Conservation (phyloP, 2,797 vertebrate species). For the Sebastes elongatus region DNA sequence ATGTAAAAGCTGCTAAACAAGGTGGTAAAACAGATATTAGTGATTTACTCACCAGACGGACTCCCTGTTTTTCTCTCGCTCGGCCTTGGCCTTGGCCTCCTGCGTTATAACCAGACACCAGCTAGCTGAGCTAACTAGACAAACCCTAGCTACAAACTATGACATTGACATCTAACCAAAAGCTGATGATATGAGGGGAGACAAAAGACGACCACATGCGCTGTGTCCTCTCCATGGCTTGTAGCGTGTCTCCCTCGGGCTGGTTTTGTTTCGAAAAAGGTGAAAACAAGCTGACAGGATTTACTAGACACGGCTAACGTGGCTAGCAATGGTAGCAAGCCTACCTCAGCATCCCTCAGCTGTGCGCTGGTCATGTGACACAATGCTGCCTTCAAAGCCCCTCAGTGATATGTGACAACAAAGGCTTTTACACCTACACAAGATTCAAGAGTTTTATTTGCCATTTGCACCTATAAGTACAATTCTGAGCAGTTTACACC, state of each 20-base stretch:
- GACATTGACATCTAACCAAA: constrained; percentile 64
- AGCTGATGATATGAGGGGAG: background rate
- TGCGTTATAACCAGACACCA: constrained; percentile 46
- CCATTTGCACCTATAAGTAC: too few relatives aligned
- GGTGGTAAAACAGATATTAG: constrained; percentile 4
- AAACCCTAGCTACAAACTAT: constrained; percentile 63
- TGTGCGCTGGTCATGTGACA: constrained; percentile 74
- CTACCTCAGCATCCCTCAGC: constrained; percentile 71
- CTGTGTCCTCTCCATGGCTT: constrained; percentile 57
- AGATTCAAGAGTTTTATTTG: too few relatives aligned
- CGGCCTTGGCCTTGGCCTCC: constrained; percentile 66
- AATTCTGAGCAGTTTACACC: too few relatives aligned
- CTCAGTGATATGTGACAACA: background rate
- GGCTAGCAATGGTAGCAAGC: constrained; percentile 62
- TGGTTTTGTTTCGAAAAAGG: background rate
- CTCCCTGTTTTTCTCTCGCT: constrained; percentile 43
- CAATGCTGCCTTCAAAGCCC: constrained; percentile 41
- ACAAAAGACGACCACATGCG: constrained; percentile 15
- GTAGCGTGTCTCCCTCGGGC: background rate
- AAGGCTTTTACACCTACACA: too few relatives aligned
- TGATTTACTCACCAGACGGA: constrained; percentile 67
- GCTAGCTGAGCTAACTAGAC: constrained; percentile 62
- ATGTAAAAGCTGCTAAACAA: background rate
- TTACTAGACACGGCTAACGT: constrained; percentile 57
- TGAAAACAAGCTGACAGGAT: constrained; percentile 24